Evolutionary conservation across 2,888 invertebrate genomes (phyloP).

Genomic region (Luperina nickerlii): DNA sequence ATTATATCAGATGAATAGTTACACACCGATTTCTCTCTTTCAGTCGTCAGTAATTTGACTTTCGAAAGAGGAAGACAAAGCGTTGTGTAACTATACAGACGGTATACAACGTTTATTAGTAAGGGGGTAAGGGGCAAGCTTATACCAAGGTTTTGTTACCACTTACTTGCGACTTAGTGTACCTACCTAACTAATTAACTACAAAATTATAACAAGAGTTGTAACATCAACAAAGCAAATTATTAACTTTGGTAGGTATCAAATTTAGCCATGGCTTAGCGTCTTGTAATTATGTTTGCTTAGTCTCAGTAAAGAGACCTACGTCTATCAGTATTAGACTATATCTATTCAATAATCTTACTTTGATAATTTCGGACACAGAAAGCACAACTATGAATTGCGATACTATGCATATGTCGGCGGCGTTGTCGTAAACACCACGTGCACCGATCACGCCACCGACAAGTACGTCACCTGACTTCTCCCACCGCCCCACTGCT

Average conservation of each 20-base stretch:
- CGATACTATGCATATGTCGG: too few species aligned
- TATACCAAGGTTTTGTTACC: not conserved
- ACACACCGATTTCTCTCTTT: too few species aligned
- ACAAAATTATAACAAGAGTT: conserved; percentile 5
- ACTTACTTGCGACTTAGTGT: not conserved
- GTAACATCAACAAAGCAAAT: conserved; percentile 22
- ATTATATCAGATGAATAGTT: too few species aligned
- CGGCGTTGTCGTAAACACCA: too few species aligned
- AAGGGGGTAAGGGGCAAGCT: too few species aligned
- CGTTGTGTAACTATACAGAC: too few species aligned
- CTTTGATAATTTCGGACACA: not conserved
- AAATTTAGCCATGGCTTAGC: conserved; percentile 1
- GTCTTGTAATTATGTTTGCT: conserved; percentile 7
- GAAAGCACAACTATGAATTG: not conserved
- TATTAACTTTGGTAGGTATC: conserved; percentile 3
- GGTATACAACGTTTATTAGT: too few species aligned
- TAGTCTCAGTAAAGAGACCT: conserved; percentile 24
- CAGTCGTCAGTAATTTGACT: too few species aligned
- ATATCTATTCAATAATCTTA: not conserved
- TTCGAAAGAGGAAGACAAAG: too few species aligned
- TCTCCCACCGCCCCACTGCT: too few species aligned
- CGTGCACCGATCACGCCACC: too few species aligned
- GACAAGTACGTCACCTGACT: too few species aligned
- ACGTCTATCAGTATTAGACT: not conserved
- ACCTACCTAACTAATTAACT: not conserved